Percentiles rank a stretch among this genome's conserved stretches.
Evolutionary conservation across 2,113 vertebrate genomes (phyloP).

Genomic region (Vombatus ursinus): DNA sequence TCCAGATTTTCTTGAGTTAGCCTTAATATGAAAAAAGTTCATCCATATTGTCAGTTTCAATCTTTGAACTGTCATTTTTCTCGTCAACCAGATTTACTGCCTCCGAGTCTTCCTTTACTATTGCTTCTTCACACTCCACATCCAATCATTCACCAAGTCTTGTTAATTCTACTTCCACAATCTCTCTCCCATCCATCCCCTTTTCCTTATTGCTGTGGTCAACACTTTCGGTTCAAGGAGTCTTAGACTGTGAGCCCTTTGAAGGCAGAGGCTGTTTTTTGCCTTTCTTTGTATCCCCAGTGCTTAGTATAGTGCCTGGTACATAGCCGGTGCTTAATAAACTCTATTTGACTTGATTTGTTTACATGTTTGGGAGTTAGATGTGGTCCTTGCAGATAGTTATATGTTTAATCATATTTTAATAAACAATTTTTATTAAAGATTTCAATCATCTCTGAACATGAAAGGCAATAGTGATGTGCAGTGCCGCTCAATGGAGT

Average conservation of each 20-base stretch:
- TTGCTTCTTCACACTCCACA: too few species aligned
- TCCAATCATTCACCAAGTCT: too few species aligned
- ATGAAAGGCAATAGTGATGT: neutral
- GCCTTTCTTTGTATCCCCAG: neutral
- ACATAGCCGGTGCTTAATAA: neutral
- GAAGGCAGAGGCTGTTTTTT: neutral
- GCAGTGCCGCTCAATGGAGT: neutral
- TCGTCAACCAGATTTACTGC: too few species aligned
- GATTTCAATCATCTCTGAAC: neutral
- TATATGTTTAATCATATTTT: neutral
- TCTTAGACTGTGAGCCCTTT: neutral
- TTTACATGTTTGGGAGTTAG: neutral
- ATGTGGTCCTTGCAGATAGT: neutral
- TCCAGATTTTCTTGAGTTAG: too few species aligned
- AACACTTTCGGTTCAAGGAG: neutral
- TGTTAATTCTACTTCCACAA: neutral
- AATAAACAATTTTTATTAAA: conserved; percentile 27
- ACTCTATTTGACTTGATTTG: neutral
- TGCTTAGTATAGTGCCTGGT: neutral
- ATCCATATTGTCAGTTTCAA: too few species aligned
- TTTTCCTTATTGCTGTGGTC: too few species aligned
- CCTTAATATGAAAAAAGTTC: too few species aligned
- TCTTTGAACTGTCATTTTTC: too few species aligned
- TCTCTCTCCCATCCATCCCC: neutral
- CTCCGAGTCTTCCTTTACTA: too few species aligned